A percentile compares a stretch with the other conserved stretches of the same genome.
Evolutionary conservation across 2,113 vertebrate genomes (phyloP).

Genomic region (Eublepharis macularius): DNA sequence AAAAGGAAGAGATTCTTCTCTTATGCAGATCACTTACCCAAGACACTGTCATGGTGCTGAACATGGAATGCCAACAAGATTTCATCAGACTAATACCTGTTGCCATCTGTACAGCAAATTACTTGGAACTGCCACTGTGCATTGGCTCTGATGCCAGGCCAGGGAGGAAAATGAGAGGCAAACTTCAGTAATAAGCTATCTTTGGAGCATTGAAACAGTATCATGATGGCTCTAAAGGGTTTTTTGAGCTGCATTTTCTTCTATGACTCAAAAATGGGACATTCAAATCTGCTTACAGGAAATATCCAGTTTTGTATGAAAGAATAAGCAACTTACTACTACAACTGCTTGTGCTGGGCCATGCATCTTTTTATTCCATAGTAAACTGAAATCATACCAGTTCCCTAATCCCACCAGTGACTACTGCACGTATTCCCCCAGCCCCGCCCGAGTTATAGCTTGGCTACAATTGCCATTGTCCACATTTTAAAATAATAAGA

Average conservation of each 20-base stretch:
- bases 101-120: background rate
- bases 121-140: background rate
- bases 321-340: background rate
- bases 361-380: background rate
- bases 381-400: background rate
- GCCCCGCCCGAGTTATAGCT: too few species aligned
- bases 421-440: too few species aligned
- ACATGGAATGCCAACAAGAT: background rate
- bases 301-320: background rate
- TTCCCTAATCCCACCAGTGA: too few species aligned
- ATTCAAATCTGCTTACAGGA: background rate
- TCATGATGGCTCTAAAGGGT: background rate
- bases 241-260: background rate
- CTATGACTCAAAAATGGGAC: background rate
- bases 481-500: too few species aligned
- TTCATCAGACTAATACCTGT: background rate
- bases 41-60: too few species aligned
- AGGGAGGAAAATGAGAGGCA: background rate
- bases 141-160: too few species aligned
- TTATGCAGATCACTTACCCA: conserved; percentile 12
- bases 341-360: background rate
- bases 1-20: background rate
- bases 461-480: too few species aligned
- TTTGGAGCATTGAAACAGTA: background rate
- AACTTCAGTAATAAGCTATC: background rate